These are phyloP conservation scores for Pedetes capensis DNA, from an alignment of 2,113 vertebrate genomes.

Conservation along the genomic window DNA sequence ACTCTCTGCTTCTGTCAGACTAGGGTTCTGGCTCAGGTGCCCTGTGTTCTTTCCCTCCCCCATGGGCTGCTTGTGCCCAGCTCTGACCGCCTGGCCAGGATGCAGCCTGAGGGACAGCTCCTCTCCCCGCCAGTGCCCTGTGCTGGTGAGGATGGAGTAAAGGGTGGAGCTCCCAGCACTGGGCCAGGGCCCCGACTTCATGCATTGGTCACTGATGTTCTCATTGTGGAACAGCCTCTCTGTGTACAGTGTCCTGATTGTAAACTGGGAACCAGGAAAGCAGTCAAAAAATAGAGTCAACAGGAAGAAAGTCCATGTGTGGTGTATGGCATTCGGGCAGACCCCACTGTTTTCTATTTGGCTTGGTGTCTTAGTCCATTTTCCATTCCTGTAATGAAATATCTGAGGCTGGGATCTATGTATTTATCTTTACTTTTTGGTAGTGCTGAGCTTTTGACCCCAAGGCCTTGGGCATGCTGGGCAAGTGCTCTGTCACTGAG, in stretches of 20 bases:
- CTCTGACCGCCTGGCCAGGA: too few species aligned
- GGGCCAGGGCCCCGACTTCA: not conserved
- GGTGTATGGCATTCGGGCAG: not conserved
- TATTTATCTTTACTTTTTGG: too few species aligned
- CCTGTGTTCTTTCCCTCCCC: accelerated
- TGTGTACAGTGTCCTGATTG: accelerated
- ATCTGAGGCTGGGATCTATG: not conserved
- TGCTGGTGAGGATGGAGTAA: not conserved
- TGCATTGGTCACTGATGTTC: too few species aligned
- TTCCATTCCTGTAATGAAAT: not conserved
- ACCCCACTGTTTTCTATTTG: not conserved
- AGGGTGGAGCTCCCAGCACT: too few species aligned
- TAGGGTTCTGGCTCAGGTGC: too few species aligned
- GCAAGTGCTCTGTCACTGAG: too few species aligned
- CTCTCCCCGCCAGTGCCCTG: too few species aligned
- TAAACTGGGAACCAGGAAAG: not conserved
- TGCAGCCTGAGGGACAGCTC: accelerated
- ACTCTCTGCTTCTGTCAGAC: too few species aligned
- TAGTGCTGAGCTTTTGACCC: too few species aligned
- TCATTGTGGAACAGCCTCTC: not conserved
- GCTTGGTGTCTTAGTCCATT: not conserved
- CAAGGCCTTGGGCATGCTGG: too few species aligned
- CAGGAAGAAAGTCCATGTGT: accelerated
- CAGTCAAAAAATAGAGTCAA: not conserved
- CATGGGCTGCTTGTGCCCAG: accelerated